Conservation (phyloP, 2,888 invertebrate genomes). For the Hydrotaea cyrtoneurina region DNA sequence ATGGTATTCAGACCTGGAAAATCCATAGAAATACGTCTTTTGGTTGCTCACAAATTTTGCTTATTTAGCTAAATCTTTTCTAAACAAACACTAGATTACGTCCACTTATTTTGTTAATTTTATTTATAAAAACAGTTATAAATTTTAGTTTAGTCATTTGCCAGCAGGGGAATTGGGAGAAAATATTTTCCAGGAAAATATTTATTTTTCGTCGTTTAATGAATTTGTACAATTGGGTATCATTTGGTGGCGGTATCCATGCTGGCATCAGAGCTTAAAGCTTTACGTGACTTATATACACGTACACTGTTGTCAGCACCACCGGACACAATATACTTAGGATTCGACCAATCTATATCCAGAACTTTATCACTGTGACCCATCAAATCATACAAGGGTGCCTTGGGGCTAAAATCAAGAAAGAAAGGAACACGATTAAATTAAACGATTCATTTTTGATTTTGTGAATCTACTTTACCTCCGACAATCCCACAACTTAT, state of each 20-base stretch:
- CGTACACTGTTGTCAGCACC: slow-evolving; percentile 96
- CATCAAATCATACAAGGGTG: slow-evolving; percentile 94
- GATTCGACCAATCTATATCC: slow-evolving; percentile 96
- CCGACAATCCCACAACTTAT: slow-evolving; percentile 97
- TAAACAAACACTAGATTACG: too few relatives aligned
- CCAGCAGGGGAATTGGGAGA: not conserved
- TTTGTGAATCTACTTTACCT: slow-evolving; percentile 83
- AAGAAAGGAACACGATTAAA: slow-evolving; percentile 71
- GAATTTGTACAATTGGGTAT: slow-evolving; percentile 23
- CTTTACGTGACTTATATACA: slow-evolving; percentile 86
- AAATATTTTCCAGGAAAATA: slow-evolving; percentile 58
- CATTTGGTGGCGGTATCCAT: slow-evolving; percentile 54
- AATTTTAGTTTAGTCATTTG: slow-evolving; percentile 39
- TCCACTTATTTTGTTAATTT: not conserved
- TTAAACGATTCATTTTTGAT: not conserved
- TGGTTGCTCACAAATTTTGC: too few relatives aligned
- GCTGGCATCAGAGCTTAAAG: slow-evolving; percentile 61
- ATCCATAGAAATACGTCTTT: too few relatives aligned
- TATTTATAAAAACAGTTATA: slow-evolving; percentile 4
- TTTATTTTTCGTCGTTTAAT: not conserved
- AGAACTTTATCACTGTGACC: slow-evolving; percentile 97
- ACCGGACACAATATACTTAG: slow-evolving; percentile 92
- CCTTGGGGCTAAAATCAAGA: slow-evolving; percentile 92
- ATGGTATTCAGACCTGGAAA: too few relatives aligned
- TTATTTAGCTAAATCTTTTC: not conserved